Base-by-base conservation (phyloP, 2,888 invertebrate species). In the Smittia sp. region DNA sequence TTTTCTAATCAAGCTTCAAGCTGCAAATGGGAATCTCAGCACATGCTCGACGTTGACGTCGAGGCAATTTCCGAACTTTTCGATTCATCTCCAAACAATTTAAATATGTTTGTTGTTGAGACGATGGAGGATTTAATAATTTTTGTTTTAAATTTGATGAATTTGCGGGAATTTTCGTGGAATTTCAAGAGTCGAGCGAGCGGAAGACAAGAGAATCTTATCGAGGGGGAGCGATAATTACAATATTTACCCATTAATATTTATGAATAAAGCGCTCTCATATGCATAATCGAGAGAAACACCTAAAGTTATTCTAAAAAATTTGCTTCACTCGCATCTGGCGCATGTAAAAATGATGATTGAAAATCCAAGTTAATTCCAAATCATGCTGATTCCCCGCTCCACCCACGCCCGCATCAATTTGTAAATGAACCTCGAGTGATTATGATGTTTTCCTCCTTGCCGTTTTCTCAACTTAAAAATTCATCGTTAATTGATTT, bases 401-500 rank as follows among this genome's bases (percentile, higher is more conserved):
- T 46, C 52, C 18, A 46, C n/a, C 18, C 18, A 15, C 18, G 52
- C 52, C 11, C 58, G 58, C 58, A 58, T 20, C 15, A 58, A 58
- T 58, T 58, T 58, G 58, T 58, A 58, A 58, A 58, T 58, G 58
- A 58, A 58, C 58, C 58, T 58, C 58, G 58, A 58, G 22, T 58
- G 58, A 58, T 58, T 58, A 58, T 58, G 58, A 58, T 58, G 58
- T 58, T 58, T 58, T 58, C 18, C 22, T 52, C 15, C 15, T 15
- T n/a, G n/a, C 52, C 7, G 18, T 15, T 46, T 46, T 46, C n/a
- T 18, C n/a, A n/a, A 46, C 20, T 20, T n/a, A 22, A 18, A 22
- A 58, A 58, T 58, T 58, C 58, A 58, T 65, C 65, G 32, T 65
- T 65, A 65, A 65, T 65, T 65, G 65, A 65, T 65, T 65, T 65